A percentile compares a stretch with the other conserved stretches of the same genome.
These are phyloP conservation scores for Parapristionchus giblindavisi DNA, from an alignment of 2,888 invertebrate genomes.

Conservation along the genomic window DNA sequence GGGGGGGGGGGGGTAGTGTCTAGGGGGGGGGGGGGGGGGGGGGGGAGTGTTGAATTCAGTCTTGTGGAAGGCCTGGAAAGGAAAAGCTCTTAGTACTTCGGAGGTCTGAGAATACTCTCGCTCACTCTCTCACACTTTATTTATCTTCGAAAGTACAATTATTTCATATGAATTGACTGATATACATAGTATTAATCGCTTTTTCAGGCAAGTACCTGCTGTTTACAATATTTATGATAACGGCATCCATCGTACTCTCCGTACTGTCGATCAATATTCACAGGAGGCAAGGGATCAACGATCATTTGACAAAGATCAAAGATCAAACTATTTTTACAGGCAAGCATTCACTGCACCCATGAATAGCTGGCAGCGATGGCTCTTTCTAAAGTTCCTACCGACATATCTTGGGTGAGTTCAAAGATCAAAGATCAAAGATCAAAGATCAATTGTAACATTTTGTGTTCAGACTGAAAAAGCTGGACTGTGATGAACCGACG, in stretches of 20 bases:
- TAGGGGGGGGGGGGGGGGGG: not conserved
- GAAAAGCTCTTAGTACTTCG: no score
- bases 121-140: no score
- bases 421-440: no score
- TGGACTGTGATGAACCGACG: slow-evolving; percentile 4
- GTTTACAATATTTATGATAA: slow-evolving; percentile 96
- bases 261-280: slow-evolving; percentile 94
- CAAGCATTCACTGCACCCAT: slow-evolving; percentile 57
- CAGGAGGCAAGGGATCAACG: slow-evolving; percentile 85
- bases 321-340: slow-evolving; percentile 40
- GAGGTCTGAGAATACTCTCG: not conserved
- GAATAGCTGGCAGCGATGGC: slow-evolving; percentile 55
- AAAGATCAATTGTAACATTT: no score
- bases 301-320: not conserved
- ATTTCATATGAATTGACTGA: no score
- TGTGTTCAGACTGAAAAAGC: slow-evolving; percentile 35
- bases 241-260: slow-evolving; percentile 89
- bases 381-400: slow-evolving; percentile 53
- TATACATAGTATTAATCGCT: not conserved
- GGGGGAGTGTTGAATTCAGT: no score
- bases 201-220: slow-evolving; percentile 83
- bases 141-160: no score
- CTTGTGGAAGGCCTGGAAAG: no score
- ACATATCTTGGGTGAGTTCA: slow-evolving; percentile 29
- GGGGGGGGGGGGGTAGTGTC: not conserved